A percentile compares a stretch with the other conserved stretches of the same genome.
Conservation (phyloP, 64 coral and sea anemone genomes). For the Stichodactyla helianthus region DNA sequence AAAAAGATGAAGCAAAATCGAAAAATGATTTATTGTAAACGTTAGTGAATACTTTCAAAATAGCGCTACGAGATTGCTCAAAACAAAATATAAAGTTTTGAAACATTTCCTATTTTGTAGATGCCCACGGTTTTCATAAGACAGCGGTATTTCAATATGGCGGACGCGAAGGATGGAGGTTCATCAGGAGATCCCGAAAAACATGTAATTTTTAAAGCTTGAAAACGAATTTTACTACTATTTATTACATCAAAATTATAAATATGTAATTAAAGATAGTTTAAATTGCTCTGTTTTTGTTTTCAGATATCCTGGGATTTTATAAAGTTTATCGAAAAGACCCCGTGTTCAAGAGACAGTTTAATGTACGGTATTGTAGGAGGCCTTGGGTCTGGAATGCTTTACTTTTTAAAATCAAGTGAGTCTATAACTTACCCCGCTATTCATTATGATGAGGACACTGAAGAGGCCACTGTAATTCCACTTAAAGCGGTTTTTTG, state of each 20-base stretch:
- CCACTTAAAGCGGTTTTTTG: no score
- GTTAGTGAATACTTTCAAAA: no score
- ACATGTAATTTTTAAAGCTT: background rate
- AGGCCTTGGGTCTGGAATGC: conserved; percentile 31
- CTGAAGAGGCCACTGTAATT: background rate
- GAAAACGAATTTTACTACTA: background rate
- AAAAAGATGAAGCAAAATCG: background rate
- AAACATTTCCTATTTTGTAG: no score
- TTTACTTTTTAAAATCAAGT: conserved; percentile 77
- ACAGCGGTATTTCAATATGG: conserved; percentile 6
- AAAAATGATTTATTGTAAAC: no score
- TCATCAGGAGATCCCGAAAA: background rate
- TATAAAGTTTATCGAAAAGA: conserved; percentile 74
- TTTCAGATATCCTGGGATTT: conserved; percentile 65
- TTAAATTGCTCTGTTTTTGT: background rate
- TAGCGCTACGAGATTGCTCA: no score
- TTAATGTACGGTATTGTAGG: conserved; percentile 74
- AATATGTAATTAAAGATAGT: background rate
- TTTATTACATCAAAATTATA: background rate
- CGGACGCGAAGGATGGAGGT: background rate
- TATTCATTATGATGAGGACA: background rate
- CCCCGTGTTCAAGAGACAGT: conserved; percentile 63
- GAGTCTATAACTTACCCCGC: background rate
- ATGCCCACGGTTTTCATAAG: background rate
- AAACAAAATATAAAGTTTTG: no score